Conservation (phyloP, 2,888 invertebrate species). For the Eupithecia vulgata region DNA sequence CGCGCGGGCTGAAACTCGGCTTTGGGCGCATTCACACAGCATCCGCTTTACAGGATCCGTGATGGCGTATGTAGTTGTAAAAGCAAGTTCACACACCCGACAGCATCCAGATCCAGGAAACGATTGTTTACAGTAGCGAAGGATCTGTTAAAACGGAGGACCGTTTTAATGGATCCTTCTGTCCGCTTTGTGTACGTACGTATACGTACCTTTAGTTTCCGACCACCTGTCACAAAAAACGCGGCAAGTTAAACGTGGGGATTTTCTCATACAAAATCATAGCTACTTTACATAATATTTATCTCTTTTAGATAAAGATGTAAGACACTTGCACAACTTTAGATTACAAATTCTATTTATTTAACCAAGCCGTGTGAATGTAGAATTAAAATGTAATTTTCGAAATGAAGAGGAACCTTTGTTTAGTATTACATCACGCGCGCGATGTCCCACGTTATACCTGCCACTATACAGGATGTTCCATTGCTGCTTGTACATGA, state of each 20-base stretch:
- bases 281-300: background rate
- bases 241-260: background rate
- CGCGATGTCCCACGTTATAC: slow-evolving; percentile 7
- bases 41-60: too few relatives aligned
- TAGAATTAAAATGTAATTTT: slow-evolving; percentile 1
- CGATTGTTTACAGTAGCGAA: too few relatives aligned
- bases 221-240: background rate
- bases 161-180: too few relatives aligned
- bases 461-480: background rate
- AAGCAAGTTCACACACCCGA: too few relatives aligned
- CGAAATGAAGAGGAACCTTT: slow-evolving; percentile 20
- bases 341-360: background rate
- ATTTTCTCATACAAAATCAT: background rate
- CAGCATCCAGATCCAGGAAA: too few relatives aligned
- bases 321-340: background rate
- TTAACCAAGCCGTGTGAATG: slow-evolving; percentile 2
- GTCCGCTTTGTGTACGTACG: too few relatives aligned
- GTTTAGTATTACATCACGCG: slow-evolving; percentile 17
- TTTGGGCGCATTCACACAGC: too few relatives aligned
- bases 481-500: background rate
- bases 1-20: too few relatives aligned
- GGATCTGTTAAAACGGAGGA: too few relatives aligned
- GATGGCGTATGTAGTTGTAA: too few relatives aligned
- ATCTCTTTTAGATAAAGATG: background rate
- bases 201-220: background rate